These are phyloP conservation scores for Regulus satrapa DNA, from an alignment of 2,113 vertebrate species.

Conservation along the genomic window DNA sequence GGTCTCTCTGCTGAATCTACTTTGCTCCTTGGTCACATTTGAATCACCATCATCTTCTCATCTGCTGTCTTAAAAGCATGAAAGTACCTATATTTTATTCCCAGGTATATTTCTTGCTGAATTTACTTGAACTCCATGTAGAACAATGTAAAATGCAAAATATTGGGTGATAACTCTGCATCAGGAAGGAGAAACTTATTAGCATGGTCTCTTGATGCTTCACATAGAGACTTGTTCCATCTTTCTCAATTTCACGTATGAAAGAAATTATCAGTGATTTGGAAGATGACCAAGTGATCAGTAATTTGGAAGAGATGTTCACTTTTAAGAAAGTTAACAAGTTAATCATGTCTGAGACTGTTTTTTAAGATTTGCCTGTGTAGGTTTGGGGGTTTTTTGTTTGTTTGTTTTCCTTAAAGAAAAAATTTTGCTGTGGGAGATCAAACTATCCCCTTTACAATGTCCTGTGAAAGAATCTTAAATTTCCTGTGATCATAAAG, in stretches of 20 bases:
- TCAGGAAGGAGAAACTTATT: not conserved
- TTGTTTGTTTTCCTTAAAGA: not conserved
- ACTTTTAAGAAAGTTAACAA: not conserved
- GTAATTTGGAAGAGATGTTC: not conserved
- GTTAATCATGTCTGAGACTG: not conserved
- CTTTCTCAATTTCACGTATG: not conserved
- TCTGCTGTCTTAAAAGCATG: not conserved
- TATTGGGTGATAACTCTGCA: not conserved
- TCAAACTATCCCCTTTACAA: not conserved
- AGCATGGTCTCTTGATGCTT: not conserved
- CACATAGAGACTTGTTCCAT: not conserved
- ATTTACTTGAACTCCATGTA: not conserved
- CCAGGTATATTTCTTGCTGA: not conserved
- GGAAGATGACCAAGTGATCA: not conserved
- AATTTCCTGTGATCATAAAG: not conserved
- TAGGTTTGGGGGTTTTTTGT: too few species aligned
- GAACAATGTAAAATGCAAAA: not conserved
- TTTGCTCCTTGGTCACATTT: not conserved
- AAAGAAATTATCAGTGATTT: not conserved
- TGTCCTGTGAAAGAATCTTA: not conserved
- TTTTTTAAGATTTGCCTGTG: not conserved
- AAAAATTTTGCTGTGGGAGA: not conserved
- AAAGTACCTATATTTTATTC: not conserved
- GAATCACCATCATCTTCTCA: not conserved
- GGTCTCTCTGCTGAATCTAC: not conserved